phyloP scores from a whole-genome alignment of 2,113 vertebrate species.

The Toxostoma redivivum region DNA sequence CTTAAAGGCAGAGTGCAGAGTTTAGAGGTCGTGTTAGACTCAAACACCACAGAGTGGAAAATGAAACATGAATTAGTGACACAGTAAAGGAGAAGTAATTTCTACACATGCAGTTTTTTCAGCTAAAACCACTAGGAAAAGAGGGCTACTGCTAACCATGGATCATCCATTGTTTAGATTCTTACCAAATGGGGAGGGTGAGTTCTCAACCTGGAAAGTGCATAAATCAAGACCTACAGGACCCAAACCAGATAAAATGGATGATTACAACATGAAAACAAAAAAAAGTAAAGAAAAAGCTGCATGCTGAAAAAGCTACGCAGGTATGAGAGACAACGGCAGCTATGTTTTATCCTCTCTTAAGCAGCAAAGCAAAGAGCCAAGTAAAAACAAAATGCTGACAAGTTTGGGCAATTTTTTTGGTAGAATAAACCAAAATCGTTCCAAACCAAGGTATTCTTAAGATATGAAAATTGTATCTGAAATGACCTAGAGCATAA shows the following conservation, averaged over 20 bases:
- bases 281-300: constrained; percentile 53
- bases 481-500: neutral
- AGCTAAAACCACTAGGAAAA: constrained; percentile 61
- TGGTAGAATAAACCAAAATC: neutral
- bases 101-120: constrained; percentile 65
- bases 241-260: constrained; percentile 94
- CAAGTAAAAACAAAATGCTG: constrained; percentile 13
- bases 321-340: constrained; percentile 38
- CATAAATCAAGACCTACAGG: constrained; percentile 99
- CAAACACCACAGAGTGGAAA: constrained; percentile 20
- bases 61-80: constrained; percentile 64
- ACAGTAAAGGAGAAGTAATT: constrained; percentile 30
- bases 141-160: constrained; percentile 78
- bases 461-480: neutral
- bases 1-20: neutral
- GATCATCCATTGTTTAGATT: constrained; percentile 76
- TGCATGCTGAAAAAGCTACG: constrained; percentile 50
- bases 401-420: neutral
- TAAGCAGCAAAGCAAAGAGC: constrained; percentile 50
- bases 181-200: constrained; percentile 96
- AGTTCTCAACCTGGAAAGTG: constrained; percentile 94
- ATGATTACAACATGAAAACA: constrained; percentile 80
- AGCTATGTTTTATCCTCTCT: constrained; percentile 14
- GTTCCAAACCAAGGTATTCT: neutral
- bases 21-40: neutral